A percentile compares a stretch with the other conserved stretches of the same genome.
Conservation (phyloP, 2,797 vertebrate species). For the Pogonophryne albipinna region DNA sequence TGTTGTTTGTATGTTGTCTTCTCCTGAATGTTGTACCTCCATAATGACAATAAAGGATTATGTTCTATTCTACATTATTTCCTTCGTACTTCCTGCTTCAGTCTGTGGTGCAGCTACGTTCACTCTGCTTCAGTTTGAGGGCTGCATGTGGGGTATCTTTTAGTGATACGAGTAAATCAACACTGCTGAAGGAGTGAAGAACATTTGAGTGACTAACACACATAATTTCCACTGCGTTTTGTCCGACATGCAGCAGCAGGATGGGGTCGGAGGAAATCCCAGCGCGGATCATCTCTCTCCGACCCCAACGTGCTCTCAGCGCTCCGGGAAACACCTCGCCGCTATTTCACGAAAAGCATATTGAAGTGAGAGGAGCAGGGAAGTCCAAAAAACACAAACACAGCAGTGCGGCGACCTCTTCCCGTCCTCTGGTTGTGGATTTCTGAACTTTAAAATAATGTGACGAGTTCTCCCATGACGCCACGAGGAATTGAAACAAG, state of each 20-base stretch:
- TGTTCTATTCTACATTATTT: too few relatives aligned
- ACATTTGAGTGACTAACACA: conserved; percentile 17
- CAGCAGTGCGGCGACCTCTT: conserved; percentile 41
- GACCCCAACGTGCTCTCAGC: conserved; percentile 46
- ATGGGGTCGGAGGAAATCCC: conserved; percentile 83
- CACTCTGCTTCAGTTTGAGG: not conserved
- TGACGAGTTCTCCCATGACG: not conserved
- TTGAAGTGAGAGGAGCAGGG: conserved; percentile 23
- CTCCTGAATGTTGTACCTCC: too few relatives aligned
- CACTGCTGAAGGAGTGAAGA: not conserved
- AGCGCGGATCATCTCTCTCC: conserved; percentile 55
- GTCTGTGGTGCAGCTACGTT: too few relatives aligned
- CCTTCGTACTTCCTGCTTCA: too few relatives aligned
- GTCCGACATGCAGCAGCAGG: conserved; percentile 62
- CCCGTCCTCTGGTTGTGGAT: conserved; percentile 10
- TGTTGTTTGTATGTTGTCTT: too few relatives aligned
- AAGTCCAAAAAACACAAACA: conserved; percentile 32
- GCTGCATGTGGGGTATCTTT: not conserved
- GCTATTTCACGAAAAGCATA: conserved; percentile 54
- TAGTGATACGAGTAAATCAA: conserved; percentile 15
- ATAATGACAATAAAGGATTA: too few relatives aligned
- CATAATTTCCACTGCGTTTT: conserved; percentile 40
- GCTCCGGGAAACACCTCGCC: conserved; percentile 69
- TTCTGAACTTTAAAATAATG: not conserved
- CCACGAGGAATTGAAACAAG: not conserved